phyloP scores from a whole-genome alignment of 2,113 vertebrate genomes.

The Semicossyphus pulcher region DNA sequence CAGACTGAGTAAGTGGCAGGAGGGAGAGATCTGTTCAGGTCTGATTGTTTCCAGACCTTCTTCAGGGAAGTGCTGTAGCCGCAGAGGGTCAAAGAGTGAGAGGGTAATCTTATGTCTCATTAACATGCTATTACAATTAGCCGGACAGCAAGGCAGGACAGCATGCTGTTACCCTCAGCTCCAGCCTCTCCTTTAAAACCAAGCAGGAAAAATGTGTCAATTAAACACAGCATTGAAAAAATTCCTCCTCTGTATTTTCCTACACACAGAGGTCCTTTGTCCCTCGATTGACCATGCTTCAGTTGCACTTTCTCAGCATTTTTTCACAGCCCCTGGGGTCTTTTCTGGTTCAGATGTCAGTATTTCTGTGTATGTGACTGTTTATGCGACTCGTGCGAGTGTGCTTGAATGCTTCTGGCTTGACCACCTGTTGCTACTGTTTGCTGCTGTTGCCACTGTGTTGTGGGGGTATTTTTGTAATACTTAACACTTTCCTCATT shows the following conservation, averaged over 20 bases:
- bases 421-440: constrained; percentile 41
- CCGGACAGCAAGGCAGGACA: constrained; percentile 15
- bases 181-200: constrained; percentile 35
- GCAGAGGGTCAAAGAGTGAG: constrained; percentile 49
- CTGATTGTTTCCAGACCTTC: constrained; percentile 65
- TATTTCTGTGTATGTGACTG: constrained; percentile 19
- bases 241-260: background rate
- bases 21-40: constrained; percentile 20
- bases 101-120: constrained; percentile 54
- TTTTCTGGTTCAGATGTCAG: constrained; percentile 43
- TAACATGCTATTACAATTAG: constrained; percentile 71
- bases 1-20: constrained; percentile 21
- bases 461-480: constrained; percentile 54
- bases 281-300: background rate
- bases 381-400: too few relatives aligned
- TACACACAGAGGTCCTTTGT: background rate
- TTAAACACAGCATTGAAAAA: background rate
- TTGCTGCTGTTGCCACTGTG: constrained; percentile 41
- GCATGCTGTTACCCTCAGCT: constrained; percentile 15
- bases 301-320: background rate
- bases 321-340: constrained; percentile 10
- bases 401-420: constrained; percentile 11
- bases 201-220: constrained; percentile 8
- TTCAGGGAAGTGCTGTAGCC: constrained; percentile 34
- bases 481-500: constrained; percentile 9